Evolutionary conservation across 1,140 invertebrate genomes (phyloP).

Genomic region (Drosophila cardini): DNA sequence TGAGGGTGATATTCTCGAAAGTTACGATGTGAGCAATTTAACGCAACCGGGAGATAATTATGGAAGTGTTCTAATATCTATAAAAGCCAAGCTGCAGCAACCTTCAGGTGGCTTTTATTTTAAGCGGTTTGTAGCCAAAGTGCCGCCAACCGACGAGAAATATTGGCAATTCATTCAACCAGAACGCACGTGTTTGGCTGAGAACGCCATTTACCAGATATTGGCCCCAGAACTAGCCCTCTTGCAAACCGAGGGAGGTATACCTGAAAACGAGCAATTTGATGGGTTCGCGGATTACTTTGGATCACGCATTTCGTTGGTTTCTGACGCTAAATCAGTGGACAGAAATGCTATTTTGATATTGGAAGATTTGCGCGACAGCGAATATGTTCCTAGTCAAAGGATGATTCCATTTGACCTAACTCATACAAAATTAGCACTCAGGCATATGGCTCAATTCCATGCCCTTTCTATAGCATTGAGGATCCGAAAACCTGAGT

Average conservation of each 20-base stretch:
- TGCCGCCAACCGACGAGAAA: conserved; percentile 86
- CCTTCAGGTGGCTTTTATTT: conserved; percentile 4
- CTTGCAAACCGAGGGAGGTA: conserved; percentile 85
- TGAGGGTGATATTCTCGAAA: conserved; percentile 33
- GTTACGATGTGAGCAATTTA: conserved; percentile 64
- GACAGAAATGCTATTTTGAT: conserved; percentile 86
- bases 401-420: conserved; percentile 85
- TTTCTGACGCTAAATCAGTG: conserved; percentile 78
- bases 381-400: conserved; percentile 85
- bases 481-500: conserved; percentile 85
- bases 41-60: conserved; percentile 87
- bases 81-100: conserved; percentile 59
- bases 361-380: conserved; percentile 86
- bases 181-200: conserved; percentile 86
- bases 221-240: conserved; percentile 85
- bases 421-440: conserved; percentile 84
- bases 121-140: conserved; percentile 86
- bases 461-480: conserved; percentile 87
- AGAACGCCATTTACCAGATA: conserved; percentile 86
- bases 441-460: conserved; percentile 86
- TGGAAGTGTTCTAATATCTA: conserved; percentile 86
- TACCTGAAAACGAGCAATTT: conserved; percentile 80
- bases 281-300: conserved; percentile 86
- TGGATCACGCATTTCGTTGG: conserved; percentile 85
- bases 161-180: conserved; percentile 86